phyloP scores from a whole-genome alignment of 2,797 vertebrate genomes.

The Coreius guichenoti region DNA sequence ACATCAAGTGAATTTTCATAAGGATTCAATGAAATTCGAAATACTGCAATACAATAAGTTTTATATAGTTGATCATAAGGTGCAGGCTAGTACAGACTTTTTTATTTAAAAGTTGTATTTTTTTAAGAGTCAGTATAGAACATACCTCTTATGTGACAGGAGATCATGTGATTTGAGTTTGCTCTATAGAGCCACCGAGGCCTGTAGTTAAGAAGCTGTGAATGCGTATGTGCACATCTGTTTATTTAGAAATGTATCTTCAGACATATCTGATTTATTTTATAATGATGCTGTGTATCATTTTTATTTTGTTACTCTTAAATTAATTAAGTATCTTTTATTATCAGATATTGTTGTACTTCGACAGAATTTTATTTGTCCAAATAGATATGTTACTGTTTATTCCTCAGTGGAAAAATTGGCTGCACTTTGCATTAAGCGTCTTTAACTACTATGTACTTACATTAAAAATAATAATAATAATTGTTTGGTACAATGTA shows the following conservation, averaged over 20 bases:
- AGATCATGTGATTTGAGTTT: neutral
- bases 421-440: neutral
- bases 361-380: neutral
- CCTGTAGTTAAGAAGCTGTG: neutral
- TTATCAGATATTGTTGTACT: neutral
- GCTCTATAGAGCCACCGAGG: neutral
- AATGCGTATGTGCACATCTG: neutral
- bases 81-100: neutral
- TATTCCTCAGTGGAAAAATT: neutral
- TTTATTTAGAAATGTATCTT: slow-evolving; percentile 6
- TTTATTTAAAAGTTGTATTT: neutral
- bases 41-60: neutral
- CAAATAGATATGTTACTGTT: neutral
- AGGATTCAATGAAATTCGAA: neutral
- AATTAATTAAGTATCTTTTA: neutral
- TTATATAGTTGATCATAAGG: neutral
- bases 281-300: neutral
- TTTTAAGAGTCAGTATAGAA: neutral
- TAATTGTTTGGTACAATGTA: neutral
- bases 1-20: neutral
- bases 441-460: neutral
- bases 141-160: neutral
- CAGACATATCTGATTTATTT: neutral
- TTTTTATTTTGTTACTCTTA: neutral
- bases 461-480: neutral